Evolutionary conservation across 2,797 vertebrate species (phyloP), one percentile per base, ranked within the genome.

Genomic region (Petrocephalus schoutedeni): DNA sequence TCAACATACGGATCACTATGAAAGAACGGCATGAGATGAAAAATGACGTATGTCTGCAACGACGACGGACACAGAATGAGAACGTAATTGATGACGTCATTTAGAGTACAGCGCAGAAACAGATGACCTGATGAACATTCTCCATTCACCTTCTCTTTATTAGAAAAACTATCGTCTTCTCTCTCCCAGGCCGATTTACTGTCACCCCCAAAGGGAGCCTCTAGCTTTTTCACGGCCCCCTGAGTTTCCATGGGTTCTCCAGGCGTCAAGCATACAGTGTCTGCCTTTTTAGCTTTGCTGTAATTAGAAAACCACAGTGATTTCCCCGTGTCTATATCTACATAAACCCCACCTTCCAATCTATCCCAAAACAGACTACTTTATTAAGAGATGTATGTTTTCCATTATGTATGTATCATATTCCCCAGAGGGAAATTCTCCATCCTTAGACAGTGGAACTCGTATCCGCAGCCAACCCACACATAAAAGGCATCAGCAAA

Each of bases 171-270:
- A 64, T 91, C 89, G 85, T 86, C 74, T 53, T 89, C 90, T 87
- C 92, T 91, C 88, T 96, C 93, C 93, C 93, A 92, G 77, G 92
- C 56, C 59, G 93, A 93, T 92, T 94, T 93, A 58, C 87, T 92
- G 88, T 95, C 92, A 19, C 88, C 92, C 92, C 94, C 93, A 91
- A 94, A 94, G 88, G 95, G 95, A 85, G 93, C 90, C 49, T 92
- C 90, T 64, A 64, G 86, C 54, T 84, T 89, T 61, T 92, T 91
- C 87, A 90, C 90, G 71, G 88, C 90, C 92, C 71, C 88, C 41
- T 28, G 86, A 87, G 89, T 90, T 19, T 92, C 93, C 90, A 90
- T 92, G 86, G 89, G 86, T 84, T 93, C 90, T 61, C 92, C 91
- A 84, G 89, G 87, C 77, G 87, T 77, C 90, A 89, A 87, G 51